Evolutionary conservation across 2,888 invertebrate genomes (phyloP), one percentile per base, ranked within the genome.

Genomic region (Strigamia crassipes): DNA sequence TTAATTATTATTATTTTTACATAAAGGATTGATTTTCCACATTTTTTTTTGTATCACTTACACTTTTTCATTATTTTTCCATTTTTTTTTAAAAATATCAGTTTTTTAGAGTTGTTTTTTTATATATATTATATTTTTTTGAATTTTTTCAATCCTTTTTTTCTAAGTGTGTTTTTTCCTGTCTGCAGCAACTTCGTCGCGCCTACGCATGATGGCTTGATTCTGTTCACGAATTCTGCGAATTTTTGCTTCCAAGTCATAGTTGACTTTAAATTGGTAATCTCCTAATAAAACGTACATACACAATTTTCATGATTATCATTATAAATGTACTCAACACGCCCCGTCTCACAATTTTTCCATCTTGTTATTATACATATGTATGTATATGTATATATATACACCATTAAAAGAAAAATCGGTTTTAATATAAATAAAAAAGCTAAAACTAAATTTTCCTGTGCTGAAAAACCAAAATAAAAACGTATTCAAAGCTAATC

Each of bases 171-270:
- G 41, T 42, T 79, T 79, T 79, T 79, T 79, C 41, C 79, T 61
- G 46, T 81, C 81, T 31, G 81, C 81, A 34, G 31, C 73, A 34
- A 81, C 73, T 42, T 81, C 81, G 18, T 81, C 81, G 18, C 34
- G 73, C 34, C 81, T 31, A 21, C 81, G 66, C 23, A 61, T 34
- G 66, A 81, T 81, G 73, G 73, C 73, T 34, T 27, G 61, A 66
- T 81, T 81, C 61, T 46, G 66, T 81, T 81, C 81, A 61, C 61
- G 81, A 61, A 81, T 81, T 81, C 73, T 81, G 66, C 81, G 81
- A 31, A 81, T 81, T 81, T 81, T 81, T 23, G 66, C 66, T 61
- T 81, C 81, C 81, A 81, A 73, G 38, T 61, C 81, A 81, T 66
- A 34, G 38, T 61, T 34, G 46, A 42, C 27, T 79, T 34, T 41